Conservation (phyloP, 2,113 vertebrate species). For the Chiloscyllium plagiosum region DNA sequence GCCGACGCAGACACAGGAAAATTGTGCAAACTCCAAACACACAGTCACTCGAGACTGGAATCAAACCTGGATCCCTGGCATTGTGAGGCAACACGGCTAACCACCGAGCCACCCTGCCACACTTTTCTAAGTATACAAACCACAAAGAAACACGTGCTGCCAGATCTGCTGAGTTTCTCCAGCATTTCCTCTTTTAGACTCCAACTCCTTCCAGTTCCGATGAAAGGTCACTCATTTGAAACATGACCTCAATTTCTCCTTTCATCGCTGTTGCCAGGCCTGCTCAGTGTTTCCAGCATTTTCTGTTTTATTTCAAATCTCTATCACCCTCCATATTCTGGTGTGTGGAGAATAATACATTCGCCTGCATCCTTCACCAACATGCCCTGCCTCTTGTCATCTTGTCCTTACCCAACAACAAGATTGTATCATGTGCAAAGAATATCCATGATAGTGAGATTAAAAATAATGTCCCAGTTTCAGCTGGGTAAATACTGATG, state of each 20-base stretch:
- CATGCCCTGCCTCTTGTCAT: neutral
- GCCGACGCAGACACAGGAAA: no score
- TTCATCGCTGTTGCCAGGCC: neutral
- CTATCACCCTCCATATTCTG: neutral
- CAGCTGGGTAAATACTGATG: neutral
- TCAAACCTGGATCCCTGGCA: no score
- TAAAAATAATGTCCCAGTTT: neutral
- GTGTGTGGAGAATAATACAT: neutral
- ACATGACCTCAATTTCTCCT: neutral
- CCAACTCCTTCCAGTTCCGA: neutral
- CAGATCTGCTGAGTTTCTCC: no score
- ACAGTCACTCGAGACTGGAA: no score
- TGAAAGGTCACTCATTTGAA: neutral
- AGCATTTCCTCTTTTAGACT: neutral
- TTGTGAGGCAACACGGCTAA: no score
- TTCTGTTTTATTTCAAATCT: neutral
- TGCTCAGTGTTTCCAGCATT: neutral
- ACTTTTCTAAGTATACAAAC: no score
- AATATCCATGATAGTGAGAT: neutral
- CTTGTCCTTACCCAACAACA: neutral
- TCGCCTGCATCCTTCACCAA: neutral
- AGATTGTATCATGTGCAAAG: neutral
- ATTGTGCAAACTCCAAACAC: no score
- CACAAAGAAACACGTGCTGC: no score
- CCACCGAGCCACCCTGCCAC: no score